Evolutionary conservation across 2,888 invertebrate genomes (phyloP), one percentile per base, ranked within the genome.

Genomic region (Caenorhabditis virilis): DNA sequence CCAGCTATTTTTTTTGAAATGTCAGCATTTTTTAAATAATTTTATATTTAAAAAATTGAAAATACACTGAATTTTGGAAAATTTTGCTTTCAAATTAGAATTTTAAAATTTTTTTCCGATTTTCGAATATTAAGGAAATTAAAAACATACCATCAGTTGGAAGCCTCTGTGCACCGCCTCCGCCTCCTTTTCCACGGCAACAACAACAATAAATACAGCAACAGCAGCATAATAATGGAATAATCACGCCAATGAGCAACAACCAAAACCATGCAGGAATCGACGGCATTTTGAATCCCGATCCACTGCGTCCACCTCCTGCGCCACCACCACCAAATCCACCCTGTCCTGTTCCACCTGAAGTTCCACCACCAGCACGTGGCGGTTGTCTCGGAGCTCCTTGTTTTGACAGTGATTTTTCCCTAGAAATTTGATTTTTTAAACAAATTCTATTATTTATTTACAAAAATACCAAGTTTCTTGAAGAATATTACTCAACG

Each of bases 151-250:
- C 45, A 52, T 59, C 52, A 47, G 64, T 59, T 11, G 64, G 64
- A 27, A 64, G 59, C 35, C 53, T 53, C 27, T 69, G 66, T 27
- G 72, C 71, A 36, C 71, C 64, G 13, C 62, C 60, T 11, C 65
- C 69, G 22, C 68, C 69, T 27, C 67, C 74, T 62, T 66, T 69
- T 57, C 72, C 69, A 13, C 75, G 72, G 42, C 78, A 80, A 49
- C 78, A 80, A 42, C 79, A 80, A 51, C 75, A 80, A 45, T 80
- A 80, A 38, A 73, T 41, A 46, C 77, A 75, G 50, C 76, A 77
- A 45, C 79, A 79, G 52, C 80, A 80, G 47, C 73, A 77, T 9
- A 78, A 65, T 15, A 71, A 55, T n/a, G 79, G 78, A 45, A 80
- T 69, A 42, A 80, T 53, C 27, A 78, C 54, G 11, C 71, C 69